phyloP scores from a whole-genome alignment of 2,797 vertebrate species.

The Eulemur mongoz region DNA sequence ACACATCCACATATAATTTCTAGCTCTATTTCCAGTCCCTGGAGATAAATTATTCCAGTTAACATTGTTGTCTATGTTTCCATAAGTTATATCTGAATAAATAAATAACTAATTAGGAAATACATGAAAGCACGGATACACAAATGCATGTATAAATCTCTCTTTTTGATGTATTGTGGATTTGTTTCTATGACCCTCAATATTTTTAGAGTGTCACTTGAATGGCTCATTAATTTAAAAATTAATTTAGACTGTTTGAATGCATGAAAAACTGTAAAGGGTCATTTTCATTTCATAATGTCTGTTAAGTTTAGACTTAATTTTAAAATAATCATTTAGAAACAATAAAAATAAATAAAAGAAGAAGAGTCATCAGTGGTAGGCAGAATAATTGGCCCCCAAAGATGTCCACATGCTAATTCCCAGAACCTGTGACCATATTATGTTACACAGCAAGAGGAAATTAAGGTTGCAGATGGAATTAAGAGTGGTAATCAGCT shows the following conservation, averaged over 20 bases:
- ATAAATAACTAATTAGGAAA: neutral
- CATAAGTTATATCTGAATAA: neutral
- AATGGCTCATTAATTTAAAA: neutral
- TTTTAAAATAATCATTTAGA: slow-evolving; percentile 1
- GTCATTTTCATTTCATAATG: neutral
- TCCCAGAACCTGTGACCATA: neutral
- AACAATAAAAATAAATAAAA: neutral
- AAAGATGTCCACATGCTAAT: neutral
- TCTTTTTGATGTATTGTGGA: neutral
- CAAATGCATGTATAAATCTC: neutral
- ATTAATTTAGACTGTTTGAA: neutral
- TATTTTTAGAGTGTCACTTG: neutral
- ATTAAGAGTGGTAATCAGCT: neutral
- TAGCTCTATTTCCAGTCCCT: neutral
- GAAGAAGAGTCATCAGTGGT: neutral
- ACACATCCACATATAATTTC: neutral
- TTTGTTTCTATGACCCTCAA: neutral
- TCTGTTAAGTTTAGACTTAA: neutral
- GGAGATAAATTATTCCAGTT: neutral
- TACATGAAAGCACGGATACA: neutral
- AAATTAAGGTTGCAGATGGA: neutral
- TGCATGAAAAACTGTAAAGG: neutral
- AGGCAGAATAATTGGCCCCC: neutral
- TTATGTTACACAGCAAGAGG: neutral
- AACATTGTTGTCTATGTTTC: neutral